These are phyloP conservation scores for Cyclophora albipunctata DNA, from an alignment of 2,888 invertebrate genomes.

Conservation along the genomic window DNA sequence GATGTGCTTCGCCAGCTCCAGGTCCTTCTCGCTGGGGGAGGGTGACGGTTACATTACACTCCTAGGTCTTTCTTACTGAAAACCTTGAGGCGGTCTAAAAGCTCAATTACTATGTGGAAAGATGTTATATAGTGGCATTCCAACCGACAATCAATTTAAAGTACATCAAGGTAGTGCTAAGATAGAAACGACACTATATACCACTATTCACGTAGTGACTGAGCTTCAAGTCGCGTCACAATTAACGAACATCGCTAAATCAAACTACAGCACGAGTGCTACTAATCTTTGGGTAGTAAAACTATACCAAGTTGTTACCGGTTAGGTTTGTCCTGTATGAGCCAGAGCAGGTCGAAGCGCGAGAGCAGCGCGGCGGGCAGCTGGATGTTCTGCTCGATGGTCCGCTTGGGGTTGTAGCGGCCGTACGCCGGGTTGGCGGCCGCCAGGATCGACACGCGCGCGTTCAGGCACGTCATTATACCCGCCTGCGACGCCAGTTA, in stretches of 20 bases:
- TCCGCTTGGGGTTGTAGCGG: constrained; percentile 95
- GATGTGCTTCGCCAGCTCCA: constrained; percentile 95
- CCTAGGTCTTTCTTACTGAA: neutral
- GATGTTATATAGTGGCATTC: too few species aligned
- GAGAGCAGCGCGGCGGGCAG: constrained; percentile 97
- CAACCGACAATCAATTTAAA: too few species aligned
- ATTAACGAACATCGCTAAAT: too few species aligned
- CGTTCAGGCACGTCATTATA: constrained; percentile 98
- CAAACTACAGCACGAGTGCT: too few species aligned
- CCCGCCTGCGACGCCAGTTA: constrained; percentile 81
- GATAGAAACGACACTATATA: too few species aligned
- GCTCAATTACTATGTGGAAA: too few species aligned
- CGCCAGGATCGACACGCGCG: constrained; percentile 96
- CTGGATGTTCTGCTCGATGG: constrained; percentile 98
- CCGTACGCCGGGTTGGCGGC: constrained; percentile 99
- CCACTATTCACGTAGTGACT: too few species aligned
- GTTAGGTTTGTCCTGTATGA: constrained; percentile 89
- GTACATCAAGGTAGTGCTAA: too few species aligned
- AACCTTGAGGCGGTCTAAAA: neutral
- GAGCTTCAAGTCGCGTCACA: too few species aligned
- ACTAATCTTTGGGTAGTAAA: neutral
- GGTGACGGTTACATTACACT: neutral
- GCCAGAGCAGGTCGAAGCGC: constrained; percentile 96
- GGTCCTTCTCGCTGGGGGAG: constrained; percentile 75
- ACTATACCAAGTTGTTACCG: constrained; percentile 40